A percentile compares a stretch with the other conserved stretches of the same genome.
Evolutionary conservation across 2,113 vertebrate species (phyloP).

Genomic region (Oenanthe melanoleuca): DNA sequence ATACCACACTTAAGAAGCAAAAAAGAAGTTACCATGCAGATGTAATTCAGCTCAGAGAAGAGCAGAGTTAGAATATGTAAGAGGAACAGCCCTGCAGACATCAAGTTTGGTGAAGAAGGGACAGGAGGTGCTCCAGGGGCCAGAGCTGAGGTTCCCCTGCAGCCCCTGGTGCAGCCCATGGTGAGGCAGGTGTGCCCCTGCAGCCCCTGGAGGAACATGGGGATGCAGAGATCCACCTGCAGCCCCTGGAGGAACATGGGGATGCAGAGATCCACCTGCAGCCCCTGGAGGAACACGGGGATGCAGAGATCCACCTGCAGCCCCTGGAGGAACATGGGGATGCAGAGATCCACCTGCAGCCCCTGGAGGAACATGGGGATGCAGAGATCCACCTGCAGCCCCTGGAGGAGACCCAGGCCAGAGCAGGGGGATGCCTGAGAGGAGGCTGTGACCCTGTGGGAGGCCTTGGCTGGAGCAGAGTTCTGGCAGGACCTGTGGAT

Average conservation of each 20-base stretch:
- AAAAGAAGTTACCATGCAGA: neutral
- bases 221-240: neutral
- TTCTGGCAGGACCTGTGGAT: neutral
- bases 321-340: accelerated
- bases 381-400: neutral
- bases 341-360: neutral
- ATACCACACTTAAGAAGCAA: neutral
- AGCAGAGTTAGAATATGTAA: neutral
- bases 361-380: accelerated
- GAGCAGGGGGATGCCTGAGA: neutral
- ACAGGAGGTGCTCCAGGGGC: neutral
- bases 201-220: accelerated
- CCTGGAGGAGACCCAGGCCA: accelerated
- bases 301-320: neutral
- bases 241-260: neutral
- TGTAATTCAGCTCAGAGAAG: neutral
- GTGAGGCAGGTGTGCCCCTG: too few species aligned
- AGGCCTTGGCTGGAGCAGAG: neutral
- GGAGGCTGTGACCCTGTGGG: neutral
- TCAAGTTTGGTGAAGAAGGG: neutral
- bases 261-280: too few species aligned
- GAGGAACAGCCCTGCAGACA: neutral
- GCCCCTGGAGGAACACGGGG: accelerated
- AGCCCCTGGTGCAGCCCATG: accelerated
- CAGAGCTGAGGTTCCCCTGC: neutral